Evolutionary conservation across 2,797 vertebrate genomes (phyloP).

Genomic region (Pterois miles): DNA sequence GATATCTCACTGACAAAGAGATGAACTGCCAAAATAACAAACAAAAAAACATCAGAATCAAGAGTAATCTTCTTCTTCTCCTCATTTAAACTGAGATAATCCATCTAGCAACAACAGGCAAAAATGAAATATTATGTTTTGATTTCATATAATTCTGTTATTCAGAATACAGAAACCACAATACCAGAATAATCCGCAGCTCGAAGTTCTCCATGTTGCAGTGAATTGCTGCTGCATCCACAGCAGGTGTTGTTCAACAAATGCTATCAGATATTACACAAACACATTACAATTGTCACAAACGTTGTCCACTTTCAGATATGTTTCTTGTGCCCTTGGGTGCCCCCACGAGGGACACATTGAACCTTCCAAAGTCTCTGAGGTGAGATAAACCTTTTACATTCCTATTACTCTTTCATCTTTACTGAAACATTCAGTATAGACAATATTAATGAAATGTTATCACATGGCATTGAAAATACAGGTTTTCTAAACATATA

Average conservation of each 20-base stretch:
- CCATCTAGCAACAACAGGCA: not conserved
- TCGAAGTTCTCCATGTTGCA: not conserved
- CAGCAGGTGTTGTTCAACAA: not conserved
- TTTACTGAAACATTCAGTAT: not conserved
- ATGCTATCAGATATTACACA: not conserved
- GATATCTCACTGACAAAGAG: not conserved
- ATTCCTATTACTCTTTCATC: not conserved
- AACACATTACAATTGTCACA: not conserved
- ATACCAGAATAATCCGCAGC: constrained; percentile 26
- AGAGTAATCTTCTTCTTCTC: not conserved
- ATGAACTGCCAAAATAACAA: not conserved
- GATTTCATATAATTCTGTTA: constrained; percentile 10
- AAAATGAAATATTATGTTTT: not conserved
- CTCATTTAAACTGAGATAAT: not conserved
- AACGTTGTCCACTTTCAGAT: constrained; percentile 72
- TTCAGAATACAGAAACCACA: constrained; percentile 28
- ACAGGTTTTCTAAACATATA: not conserved
- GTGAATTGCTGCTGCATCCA: not conserved
- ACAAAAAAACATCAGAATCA: not conserved
- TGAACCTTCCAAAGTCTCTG: constrained; percentile 87
- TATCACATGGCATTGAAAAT: not conserved
- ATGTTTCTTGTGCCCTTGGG: constrained; percentile 93
- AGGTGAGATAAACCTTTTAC: constrained; percentile 81
- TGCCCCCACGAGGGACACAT: constrained; percentile 92
- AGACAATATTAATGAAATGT: not conserved